Evolutionary conservation across 2,888 invertebrate genomes (phyloP).

Genomic region (Phyto melanocephala): DNA sequence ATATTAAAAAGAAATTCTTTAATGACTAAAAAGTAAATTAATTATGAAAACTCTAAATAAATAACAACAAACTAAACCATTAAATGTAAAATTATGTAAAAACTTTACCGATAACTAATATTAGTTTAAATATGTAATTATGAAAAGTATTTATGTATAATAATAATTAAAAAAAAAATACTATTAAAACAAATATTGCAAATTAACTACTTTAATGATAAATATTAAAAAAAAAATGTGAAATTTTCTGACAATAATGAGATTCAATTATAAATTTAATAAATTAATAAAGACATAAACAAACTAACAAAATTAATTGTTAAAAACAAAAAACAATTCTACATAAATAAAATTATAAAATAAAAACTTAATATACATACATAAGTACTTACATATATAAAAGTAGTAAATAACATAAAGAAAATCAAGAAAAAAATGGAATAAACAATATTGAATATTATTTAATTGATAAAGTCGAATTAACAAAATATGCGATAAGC

Average conservation of each 20-base stretch:
- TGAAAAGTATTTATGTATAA: neutral
- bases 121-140: slow-evolving; percentile 20
- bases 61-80: slow-evolving; percentile 36
- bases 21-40: no score
- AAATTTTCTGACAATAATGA: slow-evolving; percentile 78
- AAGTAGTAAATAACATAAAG: slow-evolving; percentile 17
- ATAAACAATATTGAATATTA: slow-evolving; percentile 41
- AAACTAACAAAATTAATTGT: slow-evolving; percentile 24
- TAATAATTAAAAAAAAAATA: slow-evolving; percentile 16
- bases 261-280: slow-evolving; percentile 74
- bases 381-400: neutral
- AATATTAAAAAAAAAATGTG: slow-evolving; percentile 66
- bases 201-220: slow-evolving; percentile 13
- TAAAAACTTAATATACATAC: slow-evolving; percentile 6
- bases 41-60: no score
- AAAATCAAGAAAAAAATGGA: neutral
- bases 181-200: slow-evolving; percentile 1
- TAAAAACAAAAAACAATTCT: slow-evolving; percentile 28
- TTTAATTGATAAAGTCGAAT: slow-evolving; percentile 36
- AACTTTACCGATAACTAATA: slow-evolving; percentile 21
- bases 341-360: slow-evolving; percentile 28
- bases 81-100: slow-evolving; percentile 57
- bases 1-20: no score
- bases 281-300: neutral
- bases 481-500: slow-evolving; percentile 29